phyloP scores from a whole-genome alignment of 2,888 invertebrate genomes.

The Trilocha varians region DNA sequence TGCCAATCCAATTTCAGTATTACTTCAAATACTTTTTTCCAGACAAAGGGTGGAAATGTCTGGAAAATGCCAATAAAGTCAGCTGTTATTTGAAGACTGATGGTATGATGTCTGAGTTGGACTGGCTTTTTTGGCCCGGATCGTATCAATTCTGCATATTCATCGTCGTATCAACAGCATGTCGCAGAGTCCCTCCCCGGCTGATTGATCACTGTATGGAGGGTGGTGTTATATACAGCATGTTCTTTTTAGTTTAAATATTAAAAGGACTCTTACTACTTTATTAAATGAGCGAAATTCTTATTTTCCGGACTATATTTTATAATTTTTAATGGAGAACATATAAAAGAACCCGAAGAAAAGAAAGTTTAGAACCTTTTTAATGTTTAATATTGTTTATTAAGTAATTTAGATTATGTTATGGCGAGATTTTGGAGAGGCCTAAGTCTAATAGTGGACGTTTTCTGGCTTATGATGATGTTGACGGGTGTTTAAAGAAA shows the following conservation, averaged over 20 bases:
- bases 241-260: neutral
- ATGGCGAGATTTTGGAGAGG: too few relatives aligned
- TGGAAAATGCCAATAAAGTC: too few relatives aligned
- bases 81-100: too few relatives aligned
- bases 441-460: too few relatives aligned
- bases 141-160: neutral
- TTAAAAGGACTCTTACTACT: neutral
- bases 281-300: neutral
- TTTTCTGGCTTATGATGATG: too few relatives aligned
- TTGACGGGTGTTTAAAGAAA: too few relatives aligned
- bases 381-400: neutral
- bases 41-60: too few relatives aligned
- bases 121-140: neutral
- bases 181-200: neutral
- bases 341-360: neutral
- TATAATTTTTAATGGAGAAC: neutral
- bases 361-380: neutral
- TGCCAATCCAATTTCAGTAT: too few relatives aligned
- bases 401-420: too few relatives aligned
- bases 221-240: neutral
- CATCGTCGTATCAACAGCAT: neutral
- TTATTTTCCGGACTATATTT: neutral
- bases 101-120: neutral
- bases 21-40: too few relatives aligned
- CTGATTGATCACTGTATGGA: slow-evolving; percentile 6